A percentile compares a stretch with the other conserved stretches of the same genome.
phyloP scores from a whole-genome alignment of 2,797 vertebrate genomes.

The Arctocebus calabarensis region DNA sequence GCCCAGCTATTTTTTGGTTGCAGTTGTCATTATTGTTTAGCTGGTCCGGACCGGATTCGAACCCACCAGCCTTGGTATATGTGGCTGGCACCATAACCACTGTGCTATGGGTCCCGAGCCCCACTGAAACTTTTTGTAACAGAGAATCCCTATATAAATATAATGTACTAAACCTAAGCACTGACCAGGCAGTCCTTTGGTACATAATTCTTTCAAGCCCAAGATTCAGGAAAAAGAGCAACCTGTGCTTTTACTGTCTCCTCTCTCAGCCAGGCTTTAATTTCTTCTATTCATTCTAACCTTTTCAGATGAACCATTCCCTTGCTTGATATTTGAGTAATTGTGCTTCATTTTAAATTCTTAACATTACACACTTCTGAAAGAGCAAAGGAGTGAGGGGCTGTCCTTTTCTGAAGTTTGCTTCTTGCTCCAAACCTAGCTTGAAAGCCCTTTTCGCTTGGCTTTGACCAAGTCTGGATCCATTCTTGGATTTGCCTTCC shows the following conservation, averaged over 20 bases:
- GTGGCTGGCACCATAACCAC: too few species aligned
- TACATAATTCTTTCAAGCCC: slow-evolving; percentile 11
- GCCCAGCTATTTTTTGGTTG: too few species aligned
- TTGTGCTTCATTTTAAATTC: slow-evolving; percentile 23
- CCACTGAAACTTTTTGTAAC: neutral
- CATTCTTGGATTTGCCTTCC: neutral
- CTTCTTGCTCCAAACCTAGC: slow-evolving; percentile 30
- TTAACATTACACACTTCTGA: slow-evolving; percentile 25
- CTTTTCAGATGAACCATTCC: neutral
- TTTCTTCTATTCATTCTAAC: slow-evolving; percentile 14
- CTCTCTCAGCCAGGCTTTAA: neutral
- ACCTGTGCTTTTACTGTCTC: neutral
- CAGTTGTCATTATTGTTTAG: too few species aligned
- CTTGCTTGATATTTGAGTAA: slow-evolving; percentile 23
- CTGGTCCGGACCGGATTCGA: too few species aligned
- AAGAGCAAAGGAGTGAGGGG: neutral
- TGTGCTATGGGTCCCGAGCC: too few species aligned
- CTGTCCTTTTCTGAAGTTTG: neutral
- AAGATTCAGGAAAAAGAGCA: slow-evolving; percentile 26
- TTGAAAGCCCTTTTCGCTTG: slow-evolving; percentile 32
- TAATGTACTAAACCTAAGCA: slow-evolving; percentile 6
- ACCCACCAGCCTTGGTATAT: too few species aligned
- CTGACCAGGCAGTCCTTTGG: neutral
- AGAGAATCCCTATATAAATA: slow-evolving; percentile 33
- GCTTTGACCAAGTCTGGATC: neutral